A percentile compares a stretch with the other conserved stretches of the same genome.
These are phyloP conservation scores for Lindbergichthys nudifrons DNA, from an alignment of 2,797 vertebrate species.

Conservation along the genomic window DNA sequence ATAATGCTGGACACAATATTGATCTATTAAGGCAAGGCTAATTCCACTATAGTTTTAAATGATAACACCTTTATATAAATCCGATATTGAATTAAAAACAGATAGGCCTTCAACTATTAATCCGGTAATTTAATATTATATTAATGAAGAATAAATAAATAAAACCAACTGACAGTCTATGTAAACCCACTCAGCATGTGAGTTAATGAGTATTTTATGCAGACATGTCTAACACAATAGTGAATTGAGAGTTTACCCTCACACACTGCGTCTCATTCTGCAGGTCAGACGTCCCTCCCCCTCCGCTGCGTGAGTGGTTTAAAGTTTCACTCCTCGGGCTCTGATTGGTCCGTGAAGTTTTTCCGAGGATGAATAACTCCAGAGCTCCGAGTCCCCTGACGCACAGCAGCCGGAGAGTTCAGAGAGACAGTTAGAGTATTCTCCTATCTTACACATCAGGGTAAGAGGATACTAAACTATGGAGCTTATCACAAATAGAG, in stretches of 20 bases:
- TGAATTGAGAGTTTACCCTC: slow-evolving; percentile 34
- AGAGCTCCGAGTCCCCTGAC: slow-evolving; percentile 30
- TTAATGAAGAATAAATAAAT: background rate
- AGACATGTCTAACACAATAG: slow-evolving; percentile 57
- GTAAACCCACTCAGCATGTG: background rate
- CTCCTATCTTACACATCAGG: slow-evolving; percentile 49
- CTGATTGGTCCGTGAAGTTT: slow-evolving; percentile 79
- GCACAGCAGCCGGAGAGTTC: slow-evolving; percentile 33
- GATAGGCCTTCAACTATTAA: too few relatives aligned
- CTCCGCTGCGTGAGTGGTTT: slow-evolving; percentile 76
- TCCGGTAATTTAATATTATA: too few relatives aligned
- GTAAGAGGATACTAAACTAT: slow-evolving; percentile 60
- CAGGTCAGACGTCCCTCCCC: slow-evolving; percentile 61
- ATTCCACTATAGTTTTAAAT: background rate
- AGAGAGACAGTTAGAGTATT: background rate
- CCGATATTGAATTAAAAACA: background rate
- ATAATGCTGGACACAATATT: background rate
- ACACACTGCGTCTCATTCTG: slow-evolving; percentile 37
- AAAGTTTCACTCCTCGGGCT: slow-evolving; percentile 77
- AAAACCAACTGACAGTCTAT: background rate
- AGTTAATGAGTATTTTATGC: slow-evolving; percentile 26
- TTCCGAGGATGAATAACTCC: slow-evolving; percentile 65
- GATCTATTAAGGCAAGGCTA: background rate
- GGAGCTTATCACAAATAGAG: slow-evolving; percentile 47
- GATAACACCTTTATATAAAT: too few relatives aligned